These are phyloP conservation scores for Sebastes diaconus DNA, from an alignment of 2,797 vertebrate species.

Conservation along the genomic window DNA sequence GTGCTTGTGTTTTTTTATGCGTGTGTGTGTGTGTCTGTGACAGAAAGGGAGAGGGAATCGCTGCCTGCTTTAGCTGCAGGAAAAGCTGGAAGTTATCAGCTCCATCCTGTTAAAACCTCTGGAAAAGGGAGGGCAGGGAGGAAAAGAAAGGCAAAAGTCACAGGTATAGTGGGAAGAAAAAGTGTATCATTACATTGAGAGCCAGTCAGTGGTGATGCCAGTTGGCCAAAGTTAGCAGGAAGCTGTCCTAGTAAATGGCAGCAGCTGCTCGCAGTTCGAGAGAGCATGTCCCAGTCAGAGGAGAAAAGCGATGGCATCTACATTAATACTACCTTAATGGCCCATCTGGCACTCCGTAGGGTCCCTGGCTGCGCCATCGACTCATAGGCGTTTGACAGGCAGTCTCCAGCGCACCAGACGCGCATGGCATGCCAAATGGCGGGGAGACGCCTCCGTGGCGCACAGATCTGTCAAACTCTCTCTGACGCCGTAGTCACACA, in stretches of 20 bases:
- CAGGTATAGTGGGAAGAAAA: constrained; percentile 71
- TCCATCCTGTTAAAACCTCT: constrained; percentile 57
- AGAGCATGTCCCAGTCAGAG: constrained; percentile 99
- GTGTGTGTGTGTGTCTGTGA: constrained; percentile 34
- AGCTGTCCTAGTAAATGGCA: constrained; percentile 99
- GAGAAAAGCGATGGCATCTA: constrained; percentile 99
- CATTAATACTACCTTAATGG: constrained; percentile 99
- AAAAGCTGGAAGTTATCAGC: constrained; percentile 59
- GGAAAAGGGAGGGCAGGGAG: constrained; percentile 38
- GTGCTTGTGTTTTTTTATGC: constrained; percentile 52
- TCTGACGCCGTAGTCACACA: constrained; percentile 90
- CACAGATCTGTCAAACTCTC: constrained; percentile 98
- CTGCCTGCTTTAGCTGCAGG: constrained; percentile 35
- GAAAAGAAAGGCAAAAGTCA: constrained; percentile 58
- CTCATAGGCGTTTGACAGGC: constrained; percentile 99
- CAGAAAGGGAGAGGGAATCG: constrained; percentile 35
- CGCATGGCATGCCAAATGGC: constrained; percentile 98
- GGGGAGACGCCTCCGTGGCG: constrained; percentile 93
- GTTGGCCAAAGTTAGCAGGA: constrained; percentile 99
- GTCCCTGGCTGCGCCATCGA: constrained; percentile 99
- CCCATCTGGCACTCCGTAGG: constrained; percentile 99
- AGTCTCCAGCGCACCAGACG: constrained; percentile 98
- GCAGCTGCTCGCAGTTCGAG: constrained; percentile 99
- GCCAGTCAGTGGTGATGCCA: constrained; percentile 91
- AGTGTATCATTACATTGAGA: constrained; percentile 95